phyloP scores from a whole-genome alignment of 2,113 vertebrate species.

The Pogonocichla stellata region DNA sequence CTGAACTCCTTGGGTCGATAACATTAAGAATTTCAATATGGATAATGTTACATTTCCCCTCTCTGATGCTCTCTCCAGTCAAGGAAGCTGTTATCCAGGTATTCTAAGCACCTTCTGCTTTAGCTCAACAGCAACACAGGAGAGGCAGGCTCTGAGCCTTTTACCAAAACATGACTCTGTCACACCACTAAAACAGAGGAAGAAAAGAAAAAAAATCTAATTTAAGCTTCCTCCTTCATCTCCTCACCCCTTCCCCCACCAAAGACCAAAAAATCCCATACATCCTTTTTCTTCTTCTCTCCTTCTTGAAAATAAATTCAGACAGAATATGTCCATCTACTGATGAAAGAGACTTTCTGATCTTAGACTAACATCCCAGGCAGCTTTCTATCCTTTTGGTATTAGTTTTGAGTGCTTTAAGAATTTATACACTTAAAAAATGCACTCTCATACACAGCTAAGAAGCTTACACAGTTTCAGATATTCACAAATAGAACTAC shows the following conservation, averaged over 20 bases:
- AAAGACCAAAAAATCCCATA: not conserved
- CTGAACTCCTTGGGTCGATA: not conserved
- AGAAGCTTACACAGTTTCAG: not conserved
- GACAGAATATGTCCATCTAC: not conserved
- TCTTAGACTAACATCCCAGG: fast-evolving
- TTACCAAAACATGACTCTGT: not conserved
- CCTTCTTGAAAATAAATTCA: not conserved
- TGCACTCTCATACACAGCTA: not conserved
- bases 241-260: fast-evolving
- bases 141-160: not conserved
- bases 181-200: not conserved
- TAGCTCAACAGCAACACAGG: not conserved
- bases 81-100: not conserved
- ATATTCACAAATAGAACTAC: not conserved
- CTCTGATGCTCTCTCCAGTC: not conserved
- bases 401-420: not conserved
- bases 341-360: not conserved
- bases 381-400: not conserved
- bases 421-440: not conserved
- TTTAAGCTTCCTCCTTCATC: not conserved
- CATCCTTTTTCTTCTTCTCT: not conserved
- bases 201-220: not conserved
- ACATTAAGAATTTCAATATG: not conserved
- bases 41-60: not conserved
- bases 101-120: not conserved